Percentiles rank a stretch among this genome's conserved stretches.
These are phyloP conservation scores for Alcedo quadribrachys DNA, from an alignment of 2,797 vertebrate species.

Conservation along the genomic window DNA sequence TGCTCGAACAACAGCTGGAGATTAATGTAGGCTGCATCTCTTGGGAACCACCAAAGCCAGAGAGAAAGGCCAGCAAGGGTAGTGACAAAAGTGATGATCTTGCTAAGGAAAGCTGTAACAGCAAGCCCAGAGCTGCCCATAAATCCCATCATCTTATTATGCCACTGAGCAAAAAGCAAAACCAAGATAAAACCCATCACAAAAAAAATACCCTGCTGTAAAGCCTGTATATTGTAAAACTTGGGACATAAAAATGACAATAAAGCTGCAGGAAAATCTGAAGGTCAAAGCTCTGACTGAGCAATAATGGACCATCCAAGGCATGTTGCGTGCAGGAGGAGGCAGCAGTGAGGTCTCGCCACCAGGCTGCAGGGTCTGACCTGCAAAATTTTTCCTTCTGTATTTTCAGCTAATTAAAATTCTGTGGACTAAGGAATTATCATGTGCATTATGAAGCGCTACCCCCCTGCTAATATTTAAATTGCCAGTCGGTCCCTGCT, in stretches of 20 bases:
- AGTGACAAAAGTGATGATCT: conserved; percentile 40
- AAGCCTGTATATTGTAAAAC: conserved; percentile 10
- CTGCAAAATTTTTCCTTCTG: neutral
- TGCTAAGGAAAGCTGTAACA: conserved; percentile 35
- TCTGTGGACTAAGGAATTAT: conserved; percentile 23
- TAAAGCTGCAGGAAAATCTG: conserved; percentile 19
- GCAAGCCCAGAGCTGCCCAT: conserved; percentile 2
- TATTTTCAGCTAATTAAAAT: conserved; percentile 46
- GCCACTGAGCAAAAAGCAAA: neutral
- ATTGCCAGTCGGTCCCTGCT: conserved; percentile 39
- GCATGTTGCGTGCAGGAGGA: rapidly evolving
- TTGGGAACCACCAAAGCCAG: neutral
- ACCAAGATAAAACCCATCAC: neutral
- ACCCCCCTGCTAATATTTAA: conserved; percentile 52
- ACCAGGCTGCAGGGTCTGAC: neutral
- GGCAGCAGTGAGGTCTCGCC: neutral
- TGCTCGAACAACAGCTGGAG: conserved; percentile 21
- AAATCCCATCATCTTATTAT: neutral
- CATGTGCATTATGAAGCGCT: conserved; percentile 14
- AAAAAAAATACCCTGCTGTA: neutral
- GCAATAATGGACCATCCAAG: neutral
- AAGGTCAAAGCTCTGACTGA: neutral
- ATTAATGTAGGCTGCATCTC: neutral
- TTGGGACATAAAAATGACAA: conserved; percentile 15
- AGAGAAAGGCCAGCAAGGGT: conserved; percentile 8